Percentiles rank a stretch among this genome's conserved stretches.
Conservation (phyloP, 1,140 invertebrate genomes). For the Drosophila pectinifera region DNA sequence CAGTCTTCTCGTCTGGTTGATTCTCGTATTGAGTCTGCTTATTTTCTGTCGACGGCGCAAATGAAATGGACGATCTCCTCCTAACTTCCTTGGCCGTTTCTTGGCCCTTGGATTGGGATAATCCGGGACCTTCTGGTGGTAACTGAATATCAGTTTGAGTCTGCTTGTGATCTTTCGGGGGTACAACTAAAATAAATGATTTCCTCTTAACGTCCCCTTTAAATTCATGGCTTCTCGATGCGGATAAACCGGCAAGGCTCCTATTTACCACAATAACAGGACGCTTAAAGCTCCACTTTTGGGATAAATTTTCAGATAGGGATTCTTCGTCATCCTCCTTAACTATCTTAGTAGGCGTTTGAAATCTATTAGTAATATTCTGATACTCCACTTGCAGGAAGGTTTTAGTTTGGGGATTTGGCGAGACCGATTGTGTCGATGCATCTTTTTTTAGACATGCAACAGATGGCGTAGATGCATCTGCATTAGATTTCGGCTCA, state of each 20-base stretch:
- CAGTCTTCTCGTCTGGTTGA: not conserved
- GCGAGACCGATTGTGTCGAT: not conserved
- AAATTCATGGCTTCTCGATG: no score
- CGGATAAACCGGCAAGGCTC: not conserved
- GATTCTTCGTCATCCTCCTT: not conserved
- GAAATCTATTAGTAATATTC: not conserved
- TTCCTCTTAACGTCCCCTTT: no score
- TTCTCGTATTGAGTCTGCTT: conserved; percentile 9
- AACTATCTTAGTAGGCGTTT: not conserved
- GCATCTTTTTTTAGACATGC: not conserved
- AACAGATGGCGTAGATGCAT: no score
- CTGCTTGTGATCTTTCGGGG: no score
- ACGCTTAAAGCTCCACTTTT: conserved; percentile 6
- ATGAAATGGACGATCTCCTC: not conserved
- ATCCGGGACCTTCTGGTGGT: no score
- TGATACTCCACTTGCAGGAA: not conserved
- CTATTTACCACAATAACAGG: conserved; percentile 19
- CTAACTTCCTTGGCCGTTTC: not conserved
- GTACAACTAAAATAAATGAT: no score
- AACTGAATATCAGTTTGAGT: no score
- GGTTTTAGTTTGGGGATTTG: not conserved
- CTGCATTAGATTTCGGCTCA: not conserved
- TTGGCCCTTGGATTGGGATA: no score
- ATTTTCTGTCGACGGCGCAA: not conserved
- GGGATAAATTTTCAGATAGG: not conserved